Evolutionary conservation across 2,888 invertebrate species (phyloP).

Genomic region (Caenorhabditis sp.): DNA sequence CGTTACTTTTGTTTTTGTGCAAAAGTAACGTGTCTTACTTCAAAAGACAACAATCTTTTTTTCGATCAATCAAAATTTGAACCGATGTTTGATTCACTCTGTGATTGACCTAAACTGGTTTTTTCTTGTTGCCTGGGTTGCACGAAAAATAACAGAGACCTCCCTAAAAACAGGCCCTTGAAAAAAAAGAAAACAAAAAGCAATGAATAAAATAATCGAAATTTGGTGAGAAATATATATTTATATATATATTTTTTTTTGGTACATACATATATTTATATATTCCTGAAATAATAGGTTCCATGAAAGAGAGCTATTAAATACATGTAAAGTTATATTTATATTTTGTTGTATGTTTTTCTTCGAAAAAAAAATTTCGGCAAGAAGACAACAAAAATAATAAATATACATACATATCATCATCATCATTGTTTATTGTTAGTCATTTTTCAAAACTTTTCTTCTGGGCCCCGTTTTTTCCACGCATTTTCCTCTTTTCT

Average conservation of each 20-base stretch:
- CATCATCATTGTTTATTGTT: background rate
- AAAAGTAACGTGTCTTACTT: too few relatives aligned
- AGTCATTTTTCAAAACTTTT: background rate
- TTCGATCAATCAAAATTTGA: too few relatives aligned
- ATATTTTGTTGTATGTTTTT: background rate
- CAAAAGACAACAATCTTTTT: too few relatives aligned
- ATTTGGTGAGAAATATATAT: background rate
- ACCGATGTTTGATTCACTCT: too few relatives aligned
- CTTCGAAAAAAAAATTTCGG: background rate
- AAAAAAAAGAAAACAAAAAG: background rate
- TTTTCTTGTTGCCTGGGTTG: background rate
- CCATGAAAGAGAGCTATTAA: background rate
- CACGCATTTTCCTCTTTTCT: background rate
- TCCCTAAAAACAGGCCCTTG: background rate
- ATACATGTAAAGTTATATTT: background rate
- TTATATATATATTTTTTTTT: too few relatives aligned
- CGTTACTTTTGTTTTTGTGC: background rate
- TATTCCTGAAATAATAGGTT: background rate
- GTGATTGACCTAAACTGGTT: background rate
- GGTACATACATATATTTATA: too few relatives aligned
- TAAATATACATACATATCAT: background rate
- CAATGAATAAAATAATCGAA: background rate
- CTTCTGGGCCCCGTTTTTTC: background rate
- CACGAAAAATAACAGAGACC: background rate
- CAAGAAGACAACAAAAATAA: background rate